Evolutionary conservation across 2,113 vertebrate species (phyloP).

Genomic region (Microtus richardsoni): DNA sequence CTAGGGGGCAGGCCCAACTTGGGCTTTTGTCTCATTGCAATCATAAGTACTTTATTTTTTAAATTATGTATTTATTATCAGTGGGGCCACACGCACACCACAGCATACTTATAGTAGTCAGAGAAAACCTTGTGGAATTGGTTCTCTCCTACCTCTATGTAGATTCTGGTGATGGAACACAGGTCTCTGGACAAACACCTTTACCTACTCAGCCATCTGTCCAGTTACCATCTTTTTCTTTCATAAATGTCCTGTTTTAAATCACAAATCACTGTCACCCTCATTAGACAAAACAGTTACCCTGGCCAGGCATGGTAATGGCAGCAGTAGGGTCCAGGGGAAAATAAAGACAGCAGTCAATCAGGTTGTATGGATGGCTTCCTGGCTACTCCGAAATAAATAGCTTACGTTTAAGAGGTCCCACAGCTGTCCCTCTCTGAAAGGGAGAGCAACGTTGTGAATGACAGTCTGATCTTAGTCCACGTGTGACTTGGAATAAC

Average conservation of each 20-base stretch:
- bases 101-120: neutral
- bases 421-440: neutral
- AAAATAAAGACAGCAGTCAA: neutral
- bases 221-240: neutral
- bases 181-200: neutral
- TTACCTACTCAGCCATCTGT: neutral
- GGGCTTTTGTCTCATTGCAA: neutral
- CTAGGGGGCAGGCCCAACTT: neutral
- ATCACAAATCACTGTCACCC: neutral
- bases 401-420: neutral
- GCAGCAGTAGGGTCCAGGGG: neutral
- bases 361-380: neutral
- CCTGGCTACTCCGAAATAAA: neutral
- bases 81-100: no score
- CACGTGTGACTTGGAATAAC: neutral
- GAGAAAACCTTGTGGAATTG: neutral
- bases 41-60: neutral
- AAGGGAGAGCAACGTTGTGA: neutral
- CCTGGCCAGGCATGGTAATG: neutral
- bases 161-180: neutral
- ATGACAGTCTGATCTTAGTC: neutral
- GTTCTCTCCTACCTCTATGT: neutral
- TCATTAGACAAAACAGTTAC: neutral
- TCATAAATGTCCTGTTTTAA: neutral
- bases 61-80: neutral